These are phyloP conservation scores for Chaetodon trifascialis DNA, from an alignment of 2,113 vertebrate genomes.

Conservation along the genomic window DNA sequence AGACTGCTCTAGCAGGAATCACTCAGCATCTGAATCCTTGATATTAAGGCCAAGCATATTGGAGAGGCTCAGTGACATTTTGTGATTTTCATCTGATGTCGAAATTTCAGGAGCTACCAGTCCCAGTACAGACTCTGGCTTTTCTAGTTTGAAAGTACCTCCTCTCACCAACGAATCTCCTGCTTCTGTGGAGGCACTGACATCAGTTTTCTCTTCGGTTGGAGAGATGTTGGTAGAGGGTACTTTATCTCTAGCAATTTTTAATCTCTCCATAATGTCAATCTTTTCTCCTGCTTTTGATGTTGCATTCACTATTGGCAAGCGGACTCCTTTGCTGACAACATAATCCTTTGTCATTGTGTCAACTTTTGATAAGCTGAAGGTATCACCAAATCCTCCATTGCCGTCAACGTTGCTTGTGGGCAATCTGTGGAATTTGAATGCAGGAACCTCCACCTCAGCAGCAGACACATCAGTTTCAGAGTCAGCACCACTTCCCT, in stretches of 20 bases:
- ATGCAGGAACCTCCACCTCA: constrained; percentile 69
- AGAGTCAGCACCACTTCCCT: constrained; percentile 12
- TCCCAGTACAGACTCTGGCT: constrained; percentile 53
- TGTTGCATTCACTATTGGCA: constrained; percentile 60
- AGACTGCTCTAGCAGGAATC: constrained; percentile 5
- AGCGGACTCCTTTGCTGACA: constrained; percentile 65
- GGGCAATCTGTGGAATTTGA: constrained; percentile 78
- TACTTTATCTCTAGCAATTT: constrained; percentile 59
- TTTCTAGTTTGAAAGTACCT: constrained; percentile 80
- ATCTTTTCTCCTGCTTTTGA: constrained; percentile 53
- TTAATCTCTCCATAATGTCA: constrained; percentile 79
- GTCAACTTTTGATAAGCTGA: constrained; percentile 52
- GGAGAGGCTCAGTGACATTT: constrained; percentile 75
- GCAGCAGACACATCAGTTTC: constrained; percentile 32
- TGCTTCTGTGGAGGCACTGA: constrained; percentile 23
- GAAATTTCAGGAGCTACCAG: constrained; percentile 37
- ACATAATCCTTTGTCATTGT: constrained; percentile 61
- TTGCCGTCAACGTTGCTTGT: constrained; percentile 33
- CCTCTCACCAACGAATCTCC: constrained; percentile 59
- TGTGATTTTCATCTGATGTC: constrained; percentile 60
- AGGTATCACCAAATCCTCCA: background rate
- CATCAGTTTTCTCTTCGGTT: constrained; percentile 40
- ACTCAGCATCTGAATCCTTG: constrained; percentile 49
- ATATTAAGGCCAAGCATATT: constrained; percentile 82
- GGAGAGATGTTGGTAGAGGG: constrained; percentile 20